Conservation (phyloP, 2,888 invertebrate genomes). For the Ormyrus thymus region DNA sequence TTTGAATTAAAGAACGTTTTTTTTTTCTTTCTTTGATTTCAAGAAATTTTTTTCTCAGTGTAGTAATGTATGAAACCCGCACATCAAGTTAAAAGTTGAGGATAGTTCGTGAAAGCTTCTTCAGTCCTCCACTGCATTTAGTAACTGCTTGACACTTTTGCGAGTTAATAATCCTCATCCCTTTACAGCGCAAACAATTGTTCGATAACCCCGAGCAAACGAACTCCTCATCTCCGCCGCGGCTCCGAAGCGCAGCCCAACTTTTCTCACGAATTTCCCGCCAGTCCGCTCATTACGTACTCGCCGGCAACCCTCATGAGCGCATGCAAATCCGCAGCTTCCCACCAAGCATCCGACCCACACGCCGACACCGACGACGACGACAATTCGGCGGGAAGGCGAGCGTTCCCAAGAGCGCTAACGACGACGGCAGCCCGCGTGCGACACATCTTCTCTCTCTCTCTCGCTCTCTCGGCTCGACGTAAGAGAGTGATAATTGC, state of each 20-base stretch:
- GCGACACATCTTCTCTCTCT: slow-evolving; percentile 6
- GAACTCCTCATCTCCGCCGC: not conserved
- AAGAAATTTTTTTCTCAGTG: too few relatives aligned
- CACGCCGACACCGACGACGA: too few relatives aligned
- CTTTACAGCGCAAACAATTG: not conserved
- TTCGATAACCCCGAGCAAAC: not conserved
- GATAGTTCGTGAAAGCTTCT: too few relatives aligned
- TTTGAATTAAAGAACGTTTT: too few relatives aligned
- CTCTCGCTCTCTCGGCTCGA: slow-evolving; percentile 48
- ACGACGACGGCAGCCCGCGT: slow-evolving; percentile 48
- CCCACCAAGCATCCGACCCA: too few relatives aligned
- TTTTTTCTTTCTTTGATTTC: too few relatives aligned
- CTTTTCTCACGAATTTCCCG: not conserved
- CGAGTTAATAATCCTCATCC: not conserved
- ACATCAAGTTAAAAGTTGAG: too few relatives aligned
- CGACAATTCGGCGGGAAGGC: slow-evolving; percentile 5
- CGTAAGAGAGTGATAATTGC: slow-evolving; percentile 46
- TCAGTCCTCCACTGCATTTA: too few relatives aligned
- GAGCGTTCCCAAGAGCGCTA: not conserved
- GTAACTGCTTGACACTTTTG: not conserved
- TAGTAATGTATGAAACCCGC: too few relatives aligned
- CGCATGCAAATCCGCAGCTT: not conserved
- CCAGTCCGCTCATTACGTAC: not conserved
- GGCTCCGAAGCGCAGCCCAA: not conserved
- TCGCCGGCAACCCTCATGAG: not conserved